A percentile compares a stretch with the other conserved stretches of the same genome.
These are phyloP conservation scores for Origma solitaria DNA, from an alignment of 2,113 vertebrate genomes.

Conservation along the genomic window DNA sequence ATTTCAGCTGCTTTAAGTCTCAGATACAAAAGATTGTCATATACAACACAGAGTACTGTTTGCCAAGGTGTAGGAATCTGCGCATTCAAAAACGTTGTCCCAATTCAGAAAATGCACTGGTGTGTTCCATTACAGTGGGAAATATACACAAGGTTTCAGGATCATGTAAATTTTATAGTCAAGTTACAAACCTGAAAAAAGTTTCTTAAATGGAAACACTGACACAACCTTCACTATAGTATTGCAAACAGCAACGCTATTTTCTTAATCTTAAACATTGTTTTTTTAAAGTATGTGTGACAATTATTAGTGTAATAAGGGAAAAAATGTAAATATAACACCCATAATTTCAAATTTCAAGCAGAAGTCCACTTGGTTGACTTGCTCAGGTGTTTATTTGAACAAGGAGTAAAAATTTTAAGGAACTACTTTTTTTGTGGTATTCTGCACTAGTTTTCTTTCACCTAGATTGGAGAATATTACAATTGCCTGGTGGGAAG, in stretches of 20 bases:
- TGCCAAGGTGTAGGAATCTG: background rate
- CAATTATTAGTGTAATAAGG: constrained; percentile 37
- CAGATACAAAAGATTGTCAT: background rate
- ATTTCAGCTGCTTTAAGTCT: constrained; percentile 26
- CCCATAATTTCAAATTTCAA: constrained; percentile 53
- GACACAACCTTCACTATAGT: constrained; percentile 84
- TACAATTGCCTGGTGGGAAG: constrained; percentile 6
- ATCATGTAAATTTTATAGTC: constrained; percentile 75
- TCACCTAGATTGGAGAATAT: constrained; percentile 6
- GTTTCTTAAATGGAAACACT: constrained; percentile 80
- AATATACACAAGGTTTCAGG: constrained; percentile 75
- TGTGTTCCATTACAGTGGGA: constrained; percentile 51
- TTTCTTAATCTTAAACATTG: constrained; percentile 52
- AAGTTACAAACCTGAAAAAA: constrained; percentile 77
- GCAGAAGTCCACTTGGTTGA: constrained; percentile 32
- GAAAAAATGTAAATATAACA: constrained; percentile 23
- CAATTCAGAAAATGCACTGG: constrained; percentile 43
- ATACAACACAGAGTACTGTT: background rate
- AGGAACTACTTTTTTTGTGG: background rate
- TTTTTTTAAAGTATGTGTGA: constrained; percentile 39
- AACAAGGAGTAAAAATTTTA: background rate
- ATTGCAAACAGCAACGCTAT: constrained; percentile 80
- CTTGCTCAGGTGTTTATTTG: constrained; percentile 21
- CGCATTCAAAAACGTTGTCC: constrained; percentile 26
- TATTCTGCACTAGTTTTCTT: background rate